phyloP scores from a whole-genome alignment of 2,797 vertebrate species.

The Kryptolebias ocellatus region DNA sequence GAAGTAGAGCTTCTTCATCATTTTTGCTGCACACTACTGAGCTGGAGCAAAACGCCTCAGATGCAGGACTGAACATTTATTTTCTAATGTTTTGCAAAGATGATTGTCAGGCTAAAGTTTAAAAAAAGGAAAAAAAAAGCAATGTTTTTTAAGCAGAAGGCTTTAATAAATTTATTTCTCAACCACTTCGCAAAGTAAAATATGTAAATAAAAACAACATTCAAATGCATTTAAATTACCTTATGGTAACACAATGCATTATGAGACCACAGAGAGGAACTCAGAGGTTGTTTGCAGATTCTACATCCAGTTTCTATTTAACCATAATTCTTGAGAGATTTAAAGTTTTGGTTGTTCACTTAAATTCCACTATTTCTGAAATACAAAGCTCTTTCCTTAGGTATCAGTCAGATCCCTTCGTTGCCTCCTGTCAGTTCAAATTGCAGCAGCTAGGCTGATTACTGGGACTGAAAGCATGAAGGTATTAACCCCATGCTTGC shows the following conservation, averaged over 20 bases:
- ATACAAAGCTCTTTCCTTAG: not conserved
- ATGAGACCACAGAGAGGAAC: not conserved
- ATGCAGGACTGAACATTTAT: slow-evolving; percentile 14
- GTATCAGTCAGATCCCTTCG: not conserved
- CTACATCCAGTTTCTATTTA: not conserved
- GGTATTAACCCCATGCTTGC: not conserved
- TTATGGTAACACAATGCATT: too few species aligned
- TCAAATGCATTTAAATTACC: not conserved
- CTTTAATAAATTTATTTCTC: not conserved
- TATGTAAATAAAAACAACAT: slow-evolving; percentile 2
- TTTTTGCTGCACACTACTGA: slow-evolving; percentile 13
- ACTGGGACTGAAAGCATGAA: not conserved
- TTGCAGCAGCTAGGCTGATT: not conserved
- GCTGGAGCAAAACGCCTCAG: slow-evolving; percentile 11
- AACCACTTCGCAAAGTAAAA: not conserved
- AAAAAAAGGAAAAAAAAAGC: not conserved
- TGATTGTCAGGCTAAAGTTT: not conserved
- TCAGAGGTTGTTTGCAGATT: not conserved
- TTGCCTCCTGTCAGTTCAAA: not conserved
- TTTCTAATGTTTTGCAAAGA: slow-evolving; percentile 19
- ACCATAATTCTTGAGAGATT: not conserved
- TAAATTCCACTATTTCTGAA: not conserved
- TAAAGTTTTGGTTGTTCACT: not conserved
- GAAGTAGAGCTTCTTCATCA: slow-evolving; percentile 17
- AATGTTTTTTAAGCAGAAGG: not conserved